A percentile compares a stretch with the other conserved stretches of the same genome.
Conservation (phyloP, 2,888 invertebrate species). For the Herminia tarsipennalis region DNA sequence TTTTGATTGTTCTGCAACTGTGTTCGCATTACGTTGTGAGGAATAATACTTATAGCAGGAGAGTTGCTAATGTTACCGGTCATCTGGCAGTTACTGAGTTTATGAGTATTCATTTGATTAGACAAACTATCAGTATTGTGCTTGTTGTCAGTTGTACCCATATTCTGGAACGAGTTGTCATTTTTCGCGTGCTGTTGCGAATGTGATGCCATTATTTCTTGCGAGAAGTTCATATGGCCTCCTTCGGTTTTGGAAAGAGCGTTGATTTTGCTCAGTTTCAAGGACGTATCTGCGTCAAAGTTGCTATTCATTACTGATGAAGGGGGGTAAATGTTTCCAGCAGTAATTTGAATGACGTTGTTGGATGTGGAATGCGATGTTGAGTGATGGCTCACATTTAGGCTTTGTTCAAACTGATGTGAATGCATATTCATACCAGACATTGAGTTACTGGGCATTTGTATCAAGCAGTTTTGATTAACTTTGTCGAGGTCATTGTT, state of each 20-base stretch:
- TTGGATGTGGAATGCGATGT: conserved; percentile 70
- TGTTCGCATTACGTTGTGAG: conserved; percentile 73
- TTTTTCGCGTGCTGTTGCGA: conserved; percentile 76
- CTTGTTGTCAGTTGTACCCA: conserved; percentile 72
- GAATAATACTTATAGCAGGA: conserved; percentile 77
- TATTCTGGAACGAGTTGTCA: conserved; percentile 77
- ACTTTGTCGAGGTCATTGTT: conserved; percentile 70
- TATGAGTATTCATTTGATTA: conserved; percentile 74
- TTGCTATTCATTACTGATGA: conserved; percentile 72
- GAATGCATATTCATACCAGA: conserved; percentile 66
- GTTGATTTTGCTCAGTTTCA: conserved; percentile 79
- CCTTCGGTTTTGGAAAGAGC: conserved; percentile 79
- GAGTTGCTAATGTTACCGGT: conserved; percentile 65
- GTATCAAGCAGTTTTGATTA: conserved; percentile 71
- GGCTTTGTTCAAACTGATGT: conserved; percentile 72
- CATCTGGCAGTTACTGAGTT: conserved; percentile 78
- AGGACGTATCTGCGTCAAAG: conserved; percentile 78
- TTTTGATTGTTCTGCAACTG: conserved; percentile 73
- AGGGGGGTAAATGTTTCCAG: conserved; percentile 79
- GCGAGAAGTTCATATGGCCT: conserved; percentile 78
- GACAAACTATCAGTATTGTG: conserved; percentile 64
- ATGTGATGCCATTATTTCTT: conserved; percentile 81
- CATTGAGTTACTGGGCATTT: conserved; percentile 63
- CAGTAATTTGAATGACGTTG: conserved; percentile 79
- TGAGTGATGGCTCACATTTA: conserved; percentile 74